Conservation (phyloP, 2,888 invertebrate species). For the Xylota segnis region DNA sequence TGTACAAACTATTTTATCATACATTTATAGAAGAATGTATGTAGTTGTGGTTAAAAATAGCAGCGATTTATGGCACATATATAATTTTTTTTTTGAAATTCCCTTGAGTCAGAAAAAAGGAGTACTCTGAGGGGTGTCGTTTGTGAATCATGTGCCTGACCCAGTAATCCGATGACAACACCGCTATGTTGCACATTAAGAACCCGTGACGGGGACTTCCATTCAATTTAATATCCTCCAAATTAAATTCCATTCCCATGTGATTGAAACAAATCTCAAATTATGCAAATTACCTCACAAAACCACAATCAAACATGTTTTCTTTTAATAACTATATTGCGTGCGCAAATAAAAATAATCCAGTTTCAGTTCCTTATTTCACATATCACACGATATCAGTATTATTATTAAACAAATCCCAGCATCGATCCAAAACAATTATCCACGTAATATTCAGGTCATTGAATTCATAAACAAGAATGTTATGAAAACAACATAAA, state of each 20-base stretch:
- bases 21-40: too few species aligned
- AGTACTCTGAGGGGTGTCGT: neutral
- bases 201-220: neutral
- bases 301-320: conserved; percentile 34
- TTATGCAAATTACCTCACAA: conserved; percentile 49
- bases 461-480: conserved; percentile 33
- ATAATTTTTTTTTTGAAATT: too few species aligned
- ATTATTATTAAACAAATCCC: conserved; percentile 2
- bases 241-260: neutral
- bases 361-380: conserved; percentile 45
- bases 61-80: too few species aligned
- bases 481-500: neutral
- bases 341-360: conserved; percentile 14
- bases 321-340: conserved; percentile 23
- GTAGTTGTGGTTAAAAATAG: too few species aligned
- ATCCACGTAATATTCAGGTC: conserved; percentile 45
- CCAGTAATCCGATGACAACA: conserved; percentile 8
- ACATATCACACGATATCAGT: neutral
- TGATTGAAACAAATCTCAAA: conserved; percentile 10
- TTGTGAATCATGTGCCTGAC: conserved; percentile 21
- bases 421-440: conserved; percentile 14
- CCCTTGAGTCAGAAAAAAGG: too few species aligned
- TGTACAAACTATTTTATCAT: too few species aligned
- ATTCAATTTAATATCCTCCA: conserved; percentile 5
- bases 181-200: conserved; percentile 5